Conservation (phyloP, 1,140 invertebrate species). For the Anthonomus grandis region DNA sequence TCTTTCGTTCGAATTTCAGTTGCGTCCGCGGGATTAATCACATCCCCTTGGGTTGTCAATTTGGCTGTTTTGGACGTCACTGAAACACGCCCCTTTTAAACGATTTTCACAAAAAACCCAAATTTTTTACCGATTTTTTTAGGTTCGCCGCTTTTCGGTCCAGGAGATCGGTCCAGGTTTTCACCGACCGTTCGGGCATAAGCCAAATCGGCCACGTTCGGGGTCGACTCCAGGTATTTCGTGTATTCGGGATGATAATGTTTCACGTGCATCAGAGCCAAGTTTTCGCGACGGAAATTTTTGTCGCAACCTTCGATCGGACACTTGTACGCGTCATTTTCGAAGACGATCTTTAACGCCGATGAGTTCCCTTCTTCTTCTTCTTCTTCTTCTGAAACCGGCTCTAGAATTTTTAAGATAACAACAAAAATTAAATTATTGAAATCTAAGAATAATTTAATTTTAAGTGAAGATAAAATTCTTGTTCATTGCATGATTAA, state of each 20-base stretch:
- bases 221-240: constrained; percentile 71
- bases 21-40: background rate
- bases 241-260: constrained; percentile 82
- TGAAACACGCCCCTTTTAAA: background rate
- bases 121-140: background rate
- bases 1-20: constrained; percentile 33
- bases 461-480: too few relatives aligned
- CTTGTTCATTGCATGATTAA: too few relatives aligned
- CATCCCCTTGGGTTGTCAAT: background rate
- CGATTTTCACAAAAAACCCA: background rate
- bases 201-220: constrained; percentile 81
- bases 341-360: constrained; percentile 37
- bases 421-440: too few relatives aligned
- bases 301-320: constrained; percentile 80
- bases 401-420: too few relatives aligned
- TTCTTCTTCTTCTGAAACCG: too few relatives aligned
- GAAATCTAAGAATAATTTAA: too few relatives aligned
- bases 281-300: constrained; percentile 84
- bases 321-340: constrained; percentile 72
- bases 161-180: constrained; percentile 46
- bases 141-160: constrained; percentile 7
- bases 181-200: constrained; percentile 70
- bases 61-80: constrained; percentile 21
- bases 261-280: constrained; percentile 87
- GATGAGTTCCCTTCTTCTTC: background rate